phyloP scores from a whole-genome alignment of 2,113 vertebrate genomes.

The Paramormyrops kingsleyae region DNA sequence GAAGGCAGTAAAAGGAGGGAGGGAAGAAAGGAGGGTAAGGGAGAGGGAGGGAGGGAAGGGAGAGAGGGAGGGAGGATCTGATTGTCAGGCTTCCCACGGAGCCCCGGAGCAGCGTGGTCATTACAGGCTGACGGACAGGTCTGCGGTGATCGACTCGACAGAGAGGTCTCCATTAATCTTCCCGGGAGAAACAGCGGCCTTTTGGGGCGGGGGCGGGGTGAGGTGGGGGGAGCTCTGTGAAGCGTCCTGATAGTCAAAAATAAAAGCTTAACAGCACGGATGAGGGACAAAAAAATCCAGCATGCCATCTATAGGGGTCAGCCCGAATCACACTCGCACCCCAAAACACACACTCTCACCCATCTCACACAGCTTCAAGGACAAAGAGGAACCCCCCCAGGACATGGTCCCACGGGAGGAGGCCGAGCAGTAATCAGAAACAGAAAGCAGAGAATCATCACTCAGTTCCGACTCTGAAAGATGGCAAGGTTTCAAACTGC shows the following conservation, averaged over 20 bases:
- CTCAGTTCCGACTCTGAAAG: not conserved
- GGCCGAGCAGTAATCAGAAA: not conserved
- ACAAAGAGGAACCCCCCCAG: not conserved
- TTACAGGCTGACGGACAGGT: not conserved
- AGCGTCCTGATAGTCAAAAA: not conserved
- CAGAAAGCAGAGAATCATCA: not conserved
- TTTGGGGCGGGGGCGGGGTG: not conserved
- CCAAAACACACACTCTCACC: not conserved
- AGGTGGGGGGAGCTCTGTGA: not conserved
- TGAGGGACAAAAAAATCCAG: not conserved
- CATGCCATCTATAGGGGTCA: not conserved
- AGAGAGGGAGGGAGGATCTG: not conserved
- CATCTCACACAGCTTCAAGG: not conserved
- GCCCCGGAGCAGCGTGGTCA: not conserved
- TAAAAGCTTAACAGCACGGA: not conserved
- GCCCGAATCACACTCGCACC: not conserved
- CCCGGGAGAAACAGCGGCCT: not conserved
- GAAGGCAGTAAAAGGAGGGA: not conserved
- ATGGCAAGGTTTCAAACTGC: not conserved
- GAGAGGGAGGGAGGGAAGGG: not conserved
- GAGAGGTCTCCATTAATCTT: not conserved
- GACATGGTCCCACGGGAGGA: not conserved
- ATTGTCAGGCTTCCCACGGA: not conserved
- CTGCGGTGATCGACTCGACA: not conserved
- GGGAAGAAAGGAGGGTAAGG: not conserved